phyloP scores from a whole-genome alignment of 1,140 invertebrate genomes.

The Caenorhabditis brenneri region DNA sequence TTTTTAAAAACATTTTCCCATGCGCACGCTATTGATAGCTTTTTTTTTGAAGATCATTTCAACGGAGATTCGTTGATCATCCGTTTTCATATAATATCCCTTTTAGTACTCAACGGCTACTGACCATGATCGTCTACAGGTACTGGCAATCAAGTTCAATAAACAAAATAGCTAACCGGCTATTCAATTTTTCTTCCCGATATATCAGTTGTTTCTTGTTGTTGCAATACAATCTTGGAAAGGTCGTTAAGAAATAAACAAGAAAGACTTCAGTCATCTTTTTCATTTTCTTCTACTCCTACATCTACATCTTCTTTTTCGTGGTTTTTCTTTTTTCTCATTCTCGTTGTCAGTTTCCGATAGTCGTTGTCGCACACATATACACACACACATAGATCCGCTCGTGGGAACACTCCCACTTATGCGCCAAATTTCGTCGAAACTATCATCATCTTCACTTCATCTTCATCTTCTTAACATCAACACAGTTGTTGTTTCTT shows the following conservation, averaged over 20 bases:
- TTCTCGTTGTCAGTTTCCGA: constrained; percentile 34
- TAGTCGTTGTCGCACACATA: constrained; percentile 30
- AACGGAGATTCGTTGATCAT: too few species aligned
- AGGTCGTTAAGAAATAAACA: background rate
- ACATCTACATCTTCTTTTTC: background rate
- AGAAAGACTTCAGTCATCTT: constrained; percentile 4
- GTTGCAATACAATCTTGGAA: background rate
- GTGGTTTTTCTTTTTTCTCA: background rate
- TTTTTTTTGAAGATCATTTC: too few species aligned
- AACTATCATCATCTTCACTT: constrained; percentile 36
- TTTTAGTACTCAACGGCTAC: background rate
- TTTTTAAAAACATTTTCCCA: too few species aligned
- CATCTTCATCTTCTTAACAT: constrained; percentile 8
- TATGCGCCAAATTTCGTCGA: constrained; percentile 37
- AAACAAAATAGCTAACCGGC: background rate
- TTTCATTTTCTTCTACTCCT: background rate
- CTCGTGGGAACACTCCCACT: constrained; percentile 40
- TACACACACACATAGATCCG: background rate
- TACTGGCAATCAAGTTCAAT: background rate
- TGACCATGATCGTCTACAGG: background rate
- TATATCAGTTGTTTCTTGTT: background rate
- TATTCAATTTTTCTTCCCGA: background rate
- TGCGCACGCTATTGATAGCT: too few species aligned
- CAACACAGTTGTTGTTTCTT: constrained; percentile 18
- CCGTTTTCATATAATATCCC: too few species aligned